Base-by-base conservation (phyloP, 1,140 invertebrate species). In the Diprion similis region DNA sequence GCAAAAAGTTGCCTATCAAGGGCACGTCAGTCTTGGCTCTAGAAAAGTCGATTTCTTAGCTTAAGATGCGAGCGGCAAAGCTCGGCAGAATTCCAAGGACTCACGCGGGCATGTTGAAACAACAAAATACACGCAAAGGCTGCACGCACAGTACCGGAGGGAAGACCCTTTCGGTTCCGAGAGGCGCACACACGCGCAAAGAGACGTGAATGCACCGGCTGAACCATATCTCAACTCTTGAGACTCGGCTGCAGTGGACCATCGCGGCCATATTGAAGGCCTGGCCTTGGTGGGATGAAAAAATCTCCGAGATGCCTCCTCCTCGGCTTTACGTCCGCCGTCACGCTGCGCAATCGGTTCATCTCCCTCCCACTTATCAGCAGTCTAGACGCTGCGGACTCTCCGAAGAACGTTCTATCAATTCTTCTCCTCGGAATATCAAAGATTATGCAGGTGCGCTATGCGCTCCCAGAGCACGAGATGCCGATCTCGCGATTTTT, bases 211-310 rank as follows among this genome's bases (percentile, higher is more conserved):
- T 59, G n/a, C 11, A 59, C 51, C 51, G 51, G 51, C n/a, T 59
- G 11, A 59, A 17, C 51, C 51, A 17, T 59, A 59, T 59, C 51
- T 59, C 8, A 59, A 17, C 11, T 59, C n/a, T 15, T 15, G 51
- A 59, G 51, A 8, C 51, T 59, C 51, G 11, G 51, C 51, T 59
- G 78, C 78, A 74, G 82, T 81, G 80, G 81, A 80, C 83, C 84
- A 83, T 74, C 76, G 78, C 80, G 78, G 83, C 85, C 85, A 86
- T 85, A 85, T 82, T 81, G 83, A 82, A 83, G 84, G 82, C 80
- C 79, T 84, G 85, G 85, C 85, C 85, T 86, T 86, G 85, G 84
- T 85, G 82, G 84, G 84, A 85, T 82, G n/a, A 85, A 85, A 86
- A 86, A 84, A 83, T 37, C 24, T 37, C 24, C 24, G 24, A 37